Evolutionary conservation across 1,140 invertebrate species (phyloP), one percentile per base, ranked within the genome.

Genomic region (Chelonus insularis): DNA sequence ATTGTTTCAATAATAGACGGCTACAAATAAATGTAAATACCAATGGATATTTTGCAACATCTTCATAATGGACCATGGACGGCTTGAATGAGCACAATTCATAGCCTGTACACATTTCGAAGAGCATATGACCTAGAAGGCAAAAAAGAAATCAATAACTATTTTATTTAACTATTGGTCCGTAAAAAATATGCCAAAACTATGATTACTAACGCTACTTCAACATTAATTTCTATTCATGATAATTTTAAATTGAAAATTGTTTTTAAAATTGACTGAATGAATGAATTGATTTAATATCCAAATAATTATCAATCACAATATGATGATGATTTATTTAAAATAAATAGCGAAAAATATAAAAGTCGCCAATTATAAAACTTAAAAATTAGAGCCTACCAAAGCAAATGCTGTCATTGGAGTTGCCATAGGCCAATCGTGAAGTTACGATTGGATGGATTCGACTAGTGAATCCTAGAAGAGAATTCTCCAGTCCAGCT

Each of bases 71-170:
- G 61, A 85, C 84, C 64, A 86, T 82, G 62, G 86, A 88, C 14
- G 91, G 90, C 68, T 89, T 85, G 11, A 91, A 86, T 55, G 86
- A 84, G 63, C 87, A 86, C 45, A 95, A 79, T 71, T 94, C 92
- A 64, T 90, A 89, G 29, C 92, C 93, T 18, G 90, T 87, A 70
- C 91, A 90, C 93, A 96, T 96, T 83, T 96, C 93, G 78, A 92
- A 95, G 25, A 96, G 81, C 67, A 96, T 85, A 75, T 94, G 91
- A 65, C 87, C 87, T 88, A 68, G 25, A 69, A 73, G 64, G 62
- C 37, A 60, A 57, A 14, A 56, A 50, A 63, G 60, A 65, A 48
- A 47, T 63, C 23, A 48, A 29, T 29, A 29, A 7, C 7, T 29
- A 29, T 29, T 29, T 29, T 29, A 29, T 7, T 29, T 29, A 29